Evolutionary conservation across 1,140 invertebrate species (phyloP), one percentile per base, ranked within the genome.

Genomic region (Leptopilina boulardi): DNA sequence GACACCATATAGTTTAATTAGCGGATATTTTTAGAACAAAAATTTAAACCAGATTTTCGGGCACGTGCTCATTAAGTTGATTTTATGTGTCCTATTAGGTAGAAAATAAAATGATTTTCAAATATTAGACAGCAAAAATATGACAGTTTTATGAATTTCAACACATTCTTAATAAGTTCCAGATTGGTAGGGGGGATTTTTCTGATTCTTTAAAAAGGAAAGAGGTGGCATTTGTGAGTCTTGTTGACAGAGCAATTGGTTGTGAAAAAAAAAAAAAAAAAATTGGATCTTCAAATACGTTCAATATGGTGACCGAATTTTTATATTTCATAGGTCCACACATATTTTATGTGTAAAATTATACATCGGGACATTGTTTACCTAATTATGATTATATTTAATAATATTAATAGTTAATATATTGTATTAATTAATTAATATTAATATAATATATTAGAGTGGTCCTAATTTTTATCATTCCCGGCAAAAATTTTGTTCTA

Each of bases 221-320:
- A 6, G 8, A 2, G 26, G 26, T 30, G 47, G 47, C 47, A 15
- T 11, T 47, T 44, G 47, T n/a, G 56, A 66, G 26, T 13, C n/a
- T n/a, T n/a, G 26, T 66, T 66, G 59, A 66, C 59, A 66, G 59
- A 66, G 21, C 11, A 66, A 66, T 30, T 66, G 59, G 23, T 66
- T 23, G 26, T 70, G 15, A 44, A 30, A 47, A 74, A 38, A 9
- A 3, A 4, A 5, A 38, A 26, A n/a, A n/a, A n/a, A n/a, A n/a
- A n/a, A n/a, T n/a, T n/a, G n/a, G n/a, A n/a, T n/a, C n/a, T n/a
- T n/a, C n/a, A n/a, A n/a, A n/a, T n/a, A 18, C 11, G 30, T 18
- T 11, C n/a, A 11, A 54, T 38, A 11, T 70, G 54, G 21, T 26
- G 21, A 26, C 56, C 56, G 19, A 59, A 11, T 10, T 13, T n/a